These are phyloP conservation scores for Antrozous pallidus DNA, from an alignment of 2,797 vertebrate species.

Conservation along the genomic window DNA sequence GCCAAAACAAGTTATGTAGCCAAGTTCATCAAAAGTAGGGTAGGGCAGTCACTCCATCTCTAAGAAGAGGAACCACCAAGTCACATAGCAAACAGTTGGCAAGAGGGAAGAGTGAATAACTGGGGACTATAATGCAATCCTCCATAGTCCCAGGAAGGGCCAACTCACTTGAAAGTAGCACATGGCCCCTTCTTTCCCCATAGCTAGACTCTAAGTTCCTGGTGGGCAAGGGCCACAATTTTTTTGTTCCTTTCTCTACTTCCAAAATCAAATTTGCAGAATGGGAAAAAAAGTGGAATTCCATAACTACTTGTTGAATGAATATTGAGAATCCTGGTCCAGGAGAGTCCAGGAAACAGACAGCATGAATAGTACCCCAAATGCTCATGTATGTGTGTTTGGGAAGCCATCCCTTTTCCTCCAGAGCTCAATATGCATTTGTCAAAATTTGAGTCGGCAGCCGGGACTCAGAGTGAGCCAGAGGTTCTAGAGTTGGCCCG, in stretches of 20 bases:
- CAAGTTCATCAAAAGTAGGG: neutral
- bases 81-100: neutral
- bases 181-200: neutral
- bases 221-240: neutral
- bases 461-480: constrained; percentile 6
- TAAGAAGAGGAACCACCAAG: neutral
- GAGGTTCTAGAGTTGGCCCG: neutral
- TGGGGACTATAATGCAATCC: neutral
- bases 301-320: neutral
- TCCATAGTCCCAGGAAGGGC: neutral
- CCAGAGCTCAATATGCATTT: neutral
- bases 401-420: neutral
- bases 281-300: neutral
- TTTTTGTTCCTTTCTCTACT: neutral
- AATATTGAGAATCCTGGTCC: neutral
- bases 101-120: neutral
- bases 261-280: neutral
- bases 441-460: neutral
- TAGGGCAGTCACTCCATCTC: neutral
- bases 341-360: neutral
- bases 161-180: neutral
- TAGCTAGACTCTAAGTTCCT: neutral
- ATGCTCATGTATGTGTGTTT: neutral
- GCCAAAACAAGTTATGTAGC: neutral
- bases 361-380: neutral